Evolutionary conservation across 2,888 invertebrate genomes (phyloP), one percentile per base, ranked within the genome.

Genomic region (Lycophotia porphyrea): DNA sequence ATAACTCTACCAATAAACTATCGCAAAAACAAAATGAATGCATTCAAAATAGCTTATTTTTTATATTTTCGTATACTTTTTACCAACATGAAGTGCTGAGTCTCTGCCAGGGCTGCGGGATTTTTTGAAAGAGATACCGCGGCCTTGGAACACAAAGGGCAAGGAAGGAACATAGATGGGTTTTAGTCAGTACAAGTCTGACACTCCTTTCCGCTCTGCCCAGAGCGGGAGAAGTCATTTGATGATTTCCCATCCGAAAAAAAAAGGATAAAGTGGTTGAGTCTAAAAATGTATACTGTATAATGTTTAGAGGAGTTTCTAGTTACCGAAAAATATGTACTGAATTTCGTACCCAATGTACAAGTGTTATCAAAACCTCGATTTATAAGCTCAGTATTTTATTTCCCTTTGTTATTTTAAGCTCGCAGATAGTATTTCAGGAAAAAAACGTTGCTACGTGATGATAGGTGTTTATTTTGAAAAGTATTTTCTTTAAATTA

Each of bases 321-420:
- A 67, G 47, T 80, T 67, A 34, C 63, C 24, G n/a, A 61, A 55
- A 81, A 65, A 69, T 58, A 60, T 34, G 8, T 58, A n/a, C 34
- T 42, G 42, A 39, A 39, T 81, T 80, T 52, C 39, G 21, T 49
- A 9, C n/a, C 24, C 49, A 68, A 58, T 71, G 44, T n/a, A 42
- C 24, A 80, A 79, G 11, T 79, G 47, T 21, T 31, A 47, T 15
- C 15, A 11, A 47, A 73, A 34, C 55, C 55, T 44, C 21, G 18
- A 52, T 52, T 39, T 39, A 39, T 63, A 55, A 70, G 70, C 55
- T 18, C 24, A 18, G 49, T 67, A 34, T 76, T 63, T 81, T 81
- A 67, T 76, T 49, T 44, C 27, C 42, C 71, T 76, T 81, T 82
- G 77, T 82, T 63, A 58, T 78, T 80, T 70, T 27, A 55, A 69